Percentiles rank a stretch among this genome's conserved stretches.
phyloP scores from a whole-genome alignment of 2,113 vertebrate genomes.

The Lasiurus borealis region DNA sequence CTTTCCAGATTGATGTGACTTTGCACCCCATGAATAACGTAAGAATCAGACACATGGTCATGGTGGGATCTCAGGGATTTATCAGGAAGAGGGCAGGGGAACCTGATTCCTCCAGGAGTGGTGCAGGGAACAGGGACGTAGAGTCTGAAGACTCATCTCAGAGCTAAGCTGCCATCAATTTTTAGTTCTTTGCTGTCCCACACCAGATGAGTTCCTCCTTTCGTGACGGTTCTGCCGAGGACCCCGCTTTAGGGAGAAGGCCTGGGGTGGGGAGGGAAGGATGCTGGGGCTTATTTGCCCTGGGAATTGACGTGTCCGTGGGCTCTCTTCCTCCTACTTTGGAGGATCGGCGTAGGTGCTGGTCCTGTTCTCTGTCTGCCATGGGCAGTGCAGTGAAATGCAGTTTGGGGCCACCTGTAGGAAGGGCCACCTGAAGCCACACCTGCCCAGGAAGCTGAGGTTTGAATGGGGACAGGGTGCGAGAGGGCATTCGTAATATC shows the following conservation, averaged over 20 bases:
- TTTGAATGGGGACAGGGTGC: constrained; percentile 75
- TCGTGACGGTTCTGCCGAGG: not conserved
- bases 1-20: not conserved
- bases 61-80: not conserved
- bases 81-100: not conserved
- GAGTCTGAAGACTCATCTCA: not conserved
- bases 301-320: not conserved
- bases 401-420: constrained; percentile 73
- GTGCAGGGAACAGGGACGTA: not conserved
- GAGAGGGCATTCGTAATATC: constrained; percentile 80
- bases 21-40: not conserved
- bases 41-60: not conserved
- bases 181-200: not conserved
- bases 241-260: not conserved
- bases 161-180: not conserved
- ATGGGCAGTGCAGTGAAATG: not conserved
- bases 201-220: not conserved
- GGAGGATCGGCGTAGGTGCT: not conserved
- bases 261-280: not conserved
- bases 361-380: constrained; percentile 51
- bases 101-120: not conserved
- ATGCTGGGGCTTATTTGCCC: not conserved
- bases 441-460: constrained; percentile 77
- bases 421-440: constrained; percentile 77
- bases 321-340: not conserved